Percentiles rank a stretch among this genome's conserved stretches.
Evolutionary conservation across 2,797 vertebrate species (phyloP).

Genomic region (Cichlasoma orientale): DNA sequence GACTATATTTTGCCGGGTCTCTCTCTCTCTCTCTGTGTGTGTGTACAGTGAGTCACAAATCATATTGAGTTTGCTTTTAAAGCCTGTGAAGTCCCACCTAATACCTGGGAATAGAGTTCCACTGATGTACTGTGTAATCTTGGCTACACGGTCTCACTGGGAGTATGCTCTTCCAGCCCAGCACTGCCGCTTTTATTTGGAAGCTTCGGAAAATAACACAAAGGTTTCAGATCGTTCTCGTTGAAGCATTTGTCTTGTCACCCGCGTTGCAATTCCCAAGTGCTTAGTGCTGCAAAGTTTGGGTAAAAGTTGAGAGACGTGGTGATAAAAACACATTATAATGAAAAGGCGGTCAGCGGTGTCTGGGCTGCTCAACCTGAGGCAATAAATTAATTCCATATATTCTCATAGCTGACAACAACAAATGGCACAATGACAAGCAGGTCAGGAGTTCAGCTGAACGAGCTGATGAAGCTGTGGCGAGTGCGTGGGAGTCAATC

Average conservation of each 20-base stretch:
- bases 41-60: slow-evolving; percentile 34
- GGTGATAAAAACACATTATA: slow-evolving; percentile 23
- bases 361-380: slow-evolving; percentile 24
- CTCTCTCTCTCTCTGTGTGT: background rate
- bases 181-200: slow-evolving; percentile 27
- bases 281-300: slow-evolving; percentile 17
- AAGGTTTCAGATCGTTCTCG: slow-evolving; percentile 19
- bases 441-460: slow-evolving; percentile 39
- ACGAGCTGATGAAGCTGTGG: slow-evolving; percentile 65
- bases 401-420: slow-evolving; percentile 25
- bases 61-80: slow-evolving; percentile 42
- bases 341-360: slow-evolving; percentile 30
- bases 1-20: background rate
- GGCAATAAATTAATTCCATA: slow-evolving; percentile 39
- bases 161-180: slow-evolving; percentile 22
- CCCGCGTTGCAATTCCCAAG: slow-evolving; percentile 4
- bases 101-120: slow-evolving; percentile 43
- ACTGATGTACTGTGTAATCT: slow-evolving; percentile 51
- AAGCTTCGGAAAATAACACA: slow-evolving; percentile 21
- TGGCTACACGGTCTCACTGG: slow-evolving; percentile 43
- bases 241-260: slow-evolving; percentile 12
- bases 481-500: slow-evolving; percentile 77
- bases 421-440: slow-evolving; percentile 42
- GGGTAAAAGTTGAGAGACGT: slow-evolving; percentile 18
- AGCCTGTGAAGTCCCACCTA: slow-evolving; percentile 30